phyloP scores from a whole-genome alignment of 2,888 invertebrate genomes.

The Xiphydria camelus region DNA sequence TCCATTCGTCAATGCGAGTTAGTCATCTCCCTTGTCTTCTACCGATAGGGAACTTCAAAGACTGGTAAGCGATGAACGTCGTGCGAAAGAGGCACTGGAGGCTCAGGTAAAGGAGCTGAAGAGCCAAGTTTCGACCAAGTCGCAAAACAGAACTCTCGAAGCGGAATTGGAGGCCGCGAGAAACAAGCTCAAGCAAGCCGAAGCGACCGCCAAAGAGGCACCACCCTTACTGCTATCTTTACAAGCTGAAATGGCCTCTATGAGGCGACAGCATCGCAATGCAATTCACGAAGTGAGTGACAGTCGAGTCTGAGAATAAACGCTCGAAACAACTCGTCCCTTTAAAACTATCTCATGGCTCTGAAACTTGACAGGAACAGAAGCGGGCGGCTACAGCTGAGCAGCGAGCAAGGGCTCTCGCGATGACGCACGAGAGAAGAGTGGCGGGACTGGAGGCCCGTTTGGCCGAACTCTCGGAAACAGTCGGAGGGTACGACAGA shows the following conservation, averaged over 20 bases:
- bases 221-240: slow-evolving; percentile 69
- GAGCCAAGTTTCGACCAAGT: slow-evolving; percentile 56
- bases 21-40: slow-evolving; percentile 2
- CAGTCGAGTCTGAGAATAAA: slow-evolving; percentile 1
- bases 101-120: slow-evolving; percentile 63
- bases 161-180: slow-evolving; percentile 69
- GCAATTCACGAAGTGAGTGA: slow-evolving; percentile 66
- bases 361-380: slow-evolving; percentile 63
- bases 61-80: slow-evolving; percentile 74
- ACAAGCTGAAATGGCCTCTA: slow-evolving; percentile 72
- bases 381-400: slow-evolving; percentile 74
- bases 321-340: slow-evolving; percentile 9
- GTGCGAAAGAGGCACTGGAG: slow-evolving; percentile 74
- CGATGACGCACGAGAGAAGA: slow-evolving; percentile 74
- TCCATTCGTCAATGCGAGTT: not conserved
- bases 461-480: slow-evolving; percentile 77
- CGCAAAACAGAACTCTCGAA: slow-evolving; percentile 60
- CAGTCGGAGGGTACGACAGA: slow-evolving; percentile 77
- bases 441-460: slow-evolving; percentile 76
- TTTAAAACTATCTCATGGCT: slow-evolving; percentile 1
- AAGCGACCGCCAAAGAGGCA: slow-evolving; percentile 65
- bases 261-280: slow-evolving; percentile 74
- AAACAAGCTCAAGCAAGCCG: slow-evolving; percentile 67
- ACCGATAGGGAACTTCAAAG: slow-evolving; percentile 74
- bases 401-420: slow-evolving; percentile 69